phyloP scores from a whole-genome alignment of 2,113 vertebrate species.

The Camarhynchus parvulus region DNA sequence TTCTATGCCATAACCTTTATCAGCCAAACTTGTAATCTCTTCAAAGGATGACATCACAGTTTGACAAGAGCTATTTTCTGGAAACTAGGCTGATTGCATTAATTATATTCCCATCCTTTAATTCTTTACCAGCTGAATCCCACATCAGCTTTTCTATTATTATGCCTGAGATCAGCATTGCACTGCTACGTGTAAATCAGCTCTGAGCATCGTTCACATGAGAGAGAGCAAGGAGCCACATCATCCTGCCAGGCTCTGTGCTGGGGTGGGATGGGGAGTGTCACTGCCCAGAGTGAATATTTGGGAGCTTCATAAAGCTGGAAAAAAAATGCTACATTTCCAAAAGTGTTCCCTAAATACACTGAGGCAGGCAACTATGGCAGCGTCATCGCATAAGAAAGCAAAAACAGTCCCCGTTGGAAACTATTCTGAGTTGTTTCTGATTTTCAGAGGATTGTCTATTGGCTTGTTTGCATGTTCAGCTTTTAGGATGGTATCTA shows the following conservation, averaged over 20 bases:
- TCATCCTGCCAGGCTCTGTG: background rate
- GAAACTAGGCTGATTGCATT: conserved; percentile 63
- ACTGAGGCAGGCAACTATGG: background rate
- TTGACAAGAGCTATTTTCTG: conserved; percentile 67
- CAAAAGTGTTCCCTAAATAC: background rate
- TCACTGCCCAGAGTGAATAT: background rate
- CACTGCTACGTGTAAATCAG: background rate
- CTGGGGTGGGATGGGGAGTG: background rate
- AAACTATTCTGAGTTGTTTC: background rate
- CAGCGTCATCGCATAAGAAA: background rate
- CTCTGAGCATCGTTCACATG: background rate
- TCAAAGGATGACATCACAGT: conserved; percentile 68
- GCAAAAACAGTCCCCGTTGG: background rate
- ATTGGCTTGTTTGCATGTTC: background rate
- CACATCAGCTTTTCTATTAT: conserved; percentile 56
- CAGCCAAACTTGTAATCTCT: conserved; percentile 70
- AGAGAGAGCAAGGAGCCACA: background rate
- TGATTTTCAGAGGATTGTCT: background rate
- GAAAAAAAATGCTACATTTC: fast-evolving
- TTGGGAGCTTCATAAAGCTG: background rate
- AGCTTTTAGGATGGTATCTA: background rate
- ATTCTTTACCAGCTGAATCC: conserved; percentile 56
- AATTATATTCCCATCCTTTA: conserved; percentile 68
- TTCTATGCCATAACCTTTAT: conserved; percentile 60
- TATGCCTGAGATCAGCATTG: conserved; percentile 9